Evolutionary conservation across 2,797 vertebrate species (phyloP).

Genomic region (Etheostoma nigrum): DNA sequence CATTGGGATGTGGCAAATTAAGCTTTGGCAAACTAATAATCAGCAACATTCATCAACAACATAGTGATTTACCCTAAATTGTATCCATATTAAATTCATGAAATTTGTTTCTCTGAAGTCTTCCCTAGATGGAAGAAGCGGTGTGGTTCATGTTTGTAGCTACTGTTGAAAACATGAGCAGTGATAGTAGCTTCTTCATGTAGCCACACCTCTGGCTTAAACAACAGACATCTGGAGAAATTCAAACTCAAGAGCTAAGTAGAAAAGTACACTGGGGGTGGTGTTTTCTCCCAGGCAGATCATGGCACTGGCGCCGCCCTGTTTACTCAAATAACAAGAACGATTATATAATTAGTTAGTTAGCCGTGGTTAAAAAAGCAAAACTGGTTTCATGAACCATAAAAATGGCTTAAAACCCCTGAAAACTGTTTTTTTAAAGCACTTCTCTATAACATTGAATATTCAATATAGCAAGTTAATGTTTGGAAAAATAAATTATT

Average conservation of each 20-base stretch:
- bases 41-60: not conserved
- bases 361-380: not conserved
- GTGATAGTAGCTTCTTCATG: not conserved
- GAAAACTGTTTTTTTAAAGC: not conserved
- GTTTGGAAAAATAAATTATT: not conserved
- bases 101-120: not conserved
- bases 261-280: not conserved
- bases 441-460: not conserved
- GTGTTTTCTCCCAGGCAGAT: not conserved
- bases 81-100: not conserved
- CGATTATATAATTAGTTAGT: not conserved
- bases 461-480: not conserved
- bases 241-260: not conserved
- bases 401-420: not conserved
- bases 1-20: not conserved
- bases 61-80: not conserved
- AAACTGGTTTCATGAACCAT: not conserved
- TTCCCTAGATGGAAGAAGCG: not conserved
- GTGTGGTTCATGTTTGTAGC: not conserved
- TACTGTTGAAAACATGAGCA: not conserved
- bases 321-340: not conserved
- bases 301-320: not conserved
- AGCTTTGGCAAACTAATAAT: constrained; percentile 8
- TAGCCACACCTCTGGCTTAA: constrained; percentile 18
- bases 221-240: constrained; percentile 20